Conservation (phyloP, 2,888 invertebrate genomes). For the Dioctria linearis region DNA sequence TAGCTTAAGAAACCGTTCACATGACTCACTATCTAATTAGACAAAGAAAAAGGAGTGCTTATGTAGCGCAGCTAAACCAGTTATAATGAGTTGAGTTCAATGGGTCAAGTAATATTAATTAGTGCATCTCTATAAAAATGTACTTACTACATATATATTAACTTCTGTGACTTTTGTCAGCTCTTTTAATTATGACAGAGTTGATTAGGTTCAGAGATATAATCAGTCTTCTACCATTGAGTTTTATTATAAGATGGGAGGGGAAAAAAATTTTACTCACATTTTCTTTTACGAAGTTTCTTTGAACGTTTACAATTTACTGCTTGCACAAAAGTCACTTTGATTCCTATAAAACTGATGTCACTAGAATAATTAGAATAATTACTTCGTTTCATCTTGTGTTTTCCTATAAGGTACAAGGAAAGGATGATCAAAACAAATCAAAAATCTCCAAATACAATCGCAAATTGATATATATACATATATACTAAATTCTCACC, state of each 20-base stretch:
- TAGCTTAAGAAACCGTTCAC: not conserved
- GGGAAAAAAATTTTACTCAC: constrained; percentile 9
- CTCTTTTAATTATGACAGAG: no score
- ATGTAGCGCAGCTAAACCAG: not conserved
- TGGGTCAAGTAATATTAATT: constrained; percentile 16
- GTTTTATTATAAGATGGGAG: no score
- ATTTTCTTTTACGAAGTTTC: constrained; percentile 17
- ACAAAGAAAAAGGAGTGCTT: not conserved
- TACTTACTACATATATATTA: no score
- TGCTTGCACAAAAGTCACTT: constrained; percentile 20
- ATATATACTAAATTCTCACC: not conserved
- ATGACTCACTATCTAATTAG: constrained; percentile 2
- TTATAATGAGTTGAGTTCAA: not conserved
- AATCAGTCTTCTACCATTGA: no score
- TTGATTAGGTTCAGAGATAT: no score
- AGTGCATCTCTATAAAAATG: not conserved
- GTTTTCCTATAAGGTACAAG: not conserved
- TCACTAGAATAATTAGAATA: constrained; percentile 16
- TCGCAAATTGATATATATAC: not conserved
- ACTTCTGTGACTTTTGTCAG: no score
- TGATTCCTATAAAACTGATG: constrained; percentile 27
- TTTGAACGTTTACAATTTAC: constrained; percentile 4
- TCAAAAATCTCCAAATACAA: not conserved
- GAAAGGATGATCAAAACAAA: not conserved
- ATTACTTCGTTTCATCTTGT: constrained; percentile 28